Conservation (phyloP, 1,140 invertebrate species). For the Heliconius himera region DNA sequence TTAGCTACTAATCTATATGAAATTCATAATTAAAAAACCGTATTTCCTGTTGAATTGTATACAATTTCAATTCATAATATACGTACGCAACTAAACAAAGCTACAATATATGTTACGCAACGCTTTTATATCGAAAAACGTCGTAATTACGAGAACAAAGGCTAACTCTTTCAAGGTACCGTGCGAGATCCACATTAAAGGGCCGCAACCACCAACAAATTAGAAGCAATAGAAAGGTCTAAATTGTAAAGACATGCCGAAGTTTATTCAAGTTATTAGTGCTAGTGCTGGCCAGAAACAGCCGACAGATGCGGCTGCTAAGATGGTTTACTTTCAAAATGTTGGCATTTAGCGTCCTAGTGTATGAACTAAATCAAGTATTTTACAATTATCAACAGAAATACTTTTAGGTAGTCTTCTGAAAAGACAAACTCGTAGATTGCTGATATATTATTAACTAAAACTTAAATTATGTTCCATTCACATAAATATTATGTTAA, state of each 20-base stretch:
- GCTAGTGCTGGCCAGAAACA: conserved; percentile 38
- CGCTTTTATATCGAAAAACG: conserved; percentile 48
- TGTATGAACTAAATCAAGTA: neutral
- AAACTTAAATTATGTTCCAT: neutral
- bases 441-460: neutral
- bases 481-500: neutral
- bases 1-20: no score
- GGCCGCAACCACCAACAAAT: conserved; percentile 68
- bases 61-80: neutral
- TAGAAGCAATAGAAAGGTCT: conserved; percentile 68
- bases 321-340: conserved; percentile 45
- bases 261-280: conserved; percentile 64
- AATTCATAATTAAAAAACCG: no score
- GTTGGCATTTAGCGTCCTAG: conserved; percentile 20
- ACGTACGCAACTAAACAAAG: neutral
- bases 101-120: conserved; percentile 44
- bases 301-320: conserved; percentile 44
- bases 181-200: conserved; percentile 69
- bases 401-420: neutral
- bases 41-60: neutral
- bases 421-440: neutral
- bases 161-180: conserved; percentile 57
- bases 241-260: conserved; percentile 63
- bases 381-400: neutral
- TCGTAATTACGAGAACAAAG: conserved; percentile 70